phyloP scores from a whole-genome alignment of 2,113 vertebrate genomes.

The Neotoma lepida region DNA sequence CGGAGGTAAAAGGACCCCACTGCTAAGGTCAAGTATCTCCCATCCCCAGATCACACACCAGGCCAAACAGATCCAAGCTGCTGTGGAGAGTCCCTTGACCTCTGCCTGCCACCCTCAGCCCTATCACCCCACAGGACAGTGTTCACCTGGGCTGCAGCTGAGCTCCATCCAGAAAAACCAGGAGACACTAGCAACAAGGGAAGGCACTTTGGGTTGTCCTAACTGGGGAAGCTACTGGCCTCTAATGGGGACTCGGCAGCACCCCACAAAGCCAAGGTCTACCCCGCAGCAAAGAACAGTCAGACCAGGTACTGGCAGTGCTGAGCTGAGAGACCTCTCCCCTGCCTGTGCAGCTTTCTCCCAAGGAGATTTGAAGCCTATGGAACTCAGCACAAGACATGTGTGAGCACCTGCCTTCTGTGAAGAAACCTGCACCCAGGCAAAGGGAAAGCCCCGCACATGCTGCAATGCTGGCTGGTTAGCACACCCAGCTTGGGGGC shows the following conservation, averaged over 20 bases:
- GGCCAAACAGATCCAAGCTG: accelerated
- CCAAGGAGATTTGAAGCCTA: accelerated
- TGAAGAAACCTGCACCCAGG: no score
- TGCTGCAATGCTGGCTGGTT: not conserved
- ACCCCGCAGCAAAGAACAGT: not conserved
- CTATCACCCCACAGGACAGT: not conserved
- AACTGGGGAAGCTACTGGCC: no score
- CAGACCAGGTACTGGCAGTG: accelerated
- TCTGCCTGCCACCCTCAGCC: not conserved
- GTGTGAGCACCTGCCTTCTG: no score
- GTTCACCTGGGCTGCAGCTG: accelerated
- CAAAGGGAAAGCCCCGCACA: no score
- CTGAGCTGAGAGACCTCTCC: accelerated
- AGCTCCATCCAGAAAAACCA: not conserved
- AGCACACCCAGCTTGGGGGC: no score
- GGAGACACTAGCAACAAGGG: accelerated
- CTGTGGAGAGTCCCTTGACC: not conserved
- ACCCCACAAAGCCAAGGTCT: accelerated
- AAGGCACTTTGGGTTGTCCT: not conserved
- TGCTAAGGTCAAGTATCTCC: not conserved
- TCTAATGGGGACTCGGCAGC: not conserved
- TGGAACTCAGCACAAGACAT: accelerated
- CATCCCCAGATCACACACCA: no score
- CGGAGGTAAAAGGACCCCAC: no score
- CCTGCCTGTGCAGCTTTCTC: accelerated